Evolutionary conservation across 2,113 vertebrate genomes (phyloP).

Genomic region (Todiramphus saurophagus): DNA sequence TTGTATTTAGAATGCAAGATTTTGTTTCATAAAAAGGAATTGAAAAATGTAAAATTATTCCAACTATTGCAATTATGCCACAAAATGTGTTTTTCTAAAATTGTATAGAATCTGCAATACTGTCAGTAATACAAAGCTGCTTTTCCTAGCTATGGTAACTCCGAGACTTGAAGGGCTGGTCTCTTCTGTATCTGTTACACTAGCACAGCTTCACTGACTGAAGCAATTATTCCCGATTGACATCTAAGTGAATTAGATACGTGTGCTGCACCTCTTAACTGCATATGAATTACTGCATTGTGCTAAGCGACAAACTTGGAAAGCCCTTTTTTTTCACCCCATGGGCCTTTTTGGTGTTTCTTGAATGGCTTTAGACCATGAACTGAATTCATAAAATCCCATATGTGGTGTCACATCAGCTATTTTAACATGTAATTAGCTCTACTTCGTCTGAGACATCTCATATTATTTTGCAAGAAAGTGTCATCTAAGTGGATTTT

Average conservation of each 20-base stretch:
- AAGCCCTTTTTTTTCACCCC: background rate
- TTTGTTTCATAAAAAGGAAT: background rate
- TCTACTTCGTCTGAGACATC: background rate
- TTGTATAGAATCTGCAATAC: background rate
- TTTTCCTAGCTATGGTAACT: background rate
- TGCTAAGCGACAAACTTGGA: background rate
- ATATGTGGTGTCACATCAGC: accelerated
- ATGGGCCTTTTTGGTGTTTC: background rate
- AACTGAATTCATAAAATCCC: background rate
- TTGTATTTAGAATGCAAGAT: background rate
- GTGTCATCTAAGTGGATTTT: background rate
- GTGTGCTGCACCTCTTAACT: background rate
- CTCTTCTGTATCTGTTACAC: background rate
- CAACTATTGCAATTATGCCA: background rate
- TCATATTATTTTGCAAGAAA: background rate
- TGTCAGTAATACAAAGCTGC: background rate
- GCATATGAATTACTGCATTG: background rate
- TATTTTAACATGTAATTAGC: background rate
- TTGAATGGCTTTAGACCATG: background rate
- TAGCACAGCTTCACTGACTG: background rate
- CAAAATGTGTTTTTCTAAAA: background rate
- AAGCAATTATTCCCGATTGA: conserved; percentile 41
- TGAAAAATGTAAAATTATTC: background rate
- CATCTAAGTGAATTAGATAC: background rate
- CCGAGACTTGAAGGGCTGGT: background rate